Percentiles rank a stretch among this genome's conserved stretches.
These are phyloP conservation scores for Crossocerus cetratus DNA, from an alignment of 2,888 invertebrate genomes.

Conservation along the genomic window DNA sequence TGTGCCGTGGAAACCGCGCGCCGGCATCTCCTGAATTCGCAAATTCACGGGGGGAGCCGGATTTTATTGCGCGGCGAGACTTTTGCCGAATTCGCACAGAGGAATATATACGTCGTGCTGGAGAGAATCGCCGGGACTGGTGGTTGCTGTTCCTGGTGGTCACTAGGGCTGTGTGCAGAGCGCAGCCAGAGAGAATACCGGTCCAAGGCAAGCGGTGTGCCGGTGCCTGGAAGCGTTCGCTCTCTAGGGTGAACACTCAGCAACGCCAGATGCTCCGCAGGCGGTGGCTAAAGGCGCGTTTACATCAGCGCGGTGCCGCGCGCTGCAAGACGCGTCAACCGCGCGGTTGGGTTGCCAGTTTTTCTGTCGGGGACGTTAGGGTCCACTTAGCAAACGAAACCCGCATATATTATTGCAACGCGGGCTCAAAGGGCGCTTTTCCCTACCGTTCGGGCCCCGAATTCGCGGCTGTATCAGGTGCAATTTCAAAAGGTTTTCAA, in stretches of 20 bases:
- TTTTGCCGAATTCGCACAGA: conserved; percentile 52
- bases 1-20: conserved; percentile 18
- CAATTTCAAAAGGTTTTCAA: too few relatives aligned
- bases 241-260: conserved; percentile 47
- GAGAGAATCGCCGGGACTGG: neutral
- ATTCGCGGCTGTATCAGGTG: too few relatives aligned
- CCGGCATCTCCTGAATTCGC: conserved; percentile 50
- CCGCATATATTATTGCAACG: too few relatives aligned
- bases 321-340: too few relatives aligned
- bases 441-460: too few relatives aligned
- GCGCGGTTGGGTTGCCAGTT: too few relatives aligned
- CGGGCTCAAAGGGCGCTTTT: too few relatives aligned
- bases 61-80: conserved; percentile 60
- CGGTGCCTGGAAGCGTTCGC: conserved; percentile 30
- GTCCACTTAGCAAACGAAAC: too few relatives aligned
- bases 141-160: conserved; percentile 12
- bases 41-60: conserved; percentile 53
- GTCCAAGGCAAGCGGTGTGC: conserved; percentile 36
- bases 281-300: conserved; percentile 55
- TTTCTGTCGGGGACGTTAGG: too few relatives aligned
- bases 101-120: too few relatives aligned
- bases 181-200: conserved; percentile 12
- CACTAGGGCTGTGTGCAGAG: neutral
- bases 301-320: too few relatives aligned
- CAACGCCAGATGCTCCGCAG: conserved; percentile 65